Base-by-base conservation (phyloP, 35 echinoderm and acorn worm genomes). In the Amphiura filiformis region DNA sequence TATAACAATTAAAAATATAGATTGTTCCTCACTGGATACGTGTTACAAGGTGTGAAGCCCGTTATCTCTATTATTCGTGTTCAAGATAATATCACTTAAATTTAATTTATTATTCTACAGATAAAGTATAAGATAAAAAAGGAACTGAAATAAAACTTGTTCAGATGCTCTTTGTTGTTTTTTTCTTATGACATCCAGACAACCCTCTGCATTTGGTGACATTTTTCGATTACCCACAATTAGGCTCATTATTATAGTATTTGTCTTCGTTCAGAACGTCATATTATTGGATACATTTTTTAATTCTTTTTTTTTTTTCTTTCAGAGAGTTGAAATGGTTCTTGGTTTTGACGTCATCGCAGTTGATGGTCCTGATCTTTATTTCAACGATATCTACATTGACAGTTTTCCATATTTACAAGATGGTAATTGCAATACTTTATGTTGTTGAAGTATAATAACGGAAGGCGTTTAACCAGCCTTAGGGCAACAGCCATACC, bases 261-360 rank as follows among this genome's bases (percentile, higher is more conserved):
- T 26, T 75, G 76, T 77, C 34, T 30, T 15, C n/a, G 56, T 61
- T 13, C 13, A 61, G 13, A 61, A 61, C n/a, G n/a, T 15, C 56
- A 64, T 28, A 64, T 28, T 64, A n/a, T 64, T 14, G 14, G 28
- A 7, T 12, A 13, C n/a, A 12, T n/a, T 9, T 12, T 77, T 7
- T 28, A 77, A 77, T 9, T 77, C 5, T 28, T 77, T 77, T 77
- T 77, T 12, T 30, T 80, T 13, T 34, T 4, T 0, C 82, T 38
- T n/a, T 17, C 91, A 93, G 91, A 87, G 76, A 37, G 56, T 96
- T 35, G 90, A 96, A 39, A 76, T 96, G 37, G 83, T 89, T 41
- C 36, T 96, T 56, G 91, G 91, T 4, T 75, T 93, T 5, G 94
- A 96, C 75, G 87, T 87, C 34, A 75, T 96, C 34, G 87, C 44